A percentile compares a stretch with the other conserved stretches of the same genome.
phyloP scores from a whole-genome alignment of 2,888 invertebrate species.

The Xestia sexstrigata region DNA sequence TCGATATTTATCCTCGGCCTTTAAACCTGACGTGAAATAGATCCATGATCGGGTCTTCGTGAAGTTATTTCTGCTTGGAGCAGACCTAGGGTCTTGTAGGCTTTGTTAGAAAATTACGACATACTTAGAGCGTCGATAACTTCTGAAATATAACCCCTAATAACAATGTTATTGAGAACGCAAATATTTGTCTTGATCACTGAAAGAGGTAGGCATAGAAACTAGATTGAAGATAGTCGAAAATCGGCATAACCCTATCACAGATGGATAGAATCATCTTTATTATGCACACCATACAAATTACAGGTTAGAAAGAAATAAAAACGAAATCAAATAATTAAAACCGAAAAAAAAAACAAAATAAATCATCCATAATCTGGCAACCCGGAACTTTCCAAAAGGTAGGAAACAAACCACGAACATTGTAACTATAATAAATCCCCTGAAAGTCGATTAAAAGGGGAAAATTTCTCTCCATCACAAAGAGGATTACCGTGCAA shows the following conservation, averaged over 20 bases:
- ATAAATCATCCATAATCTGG: not conserved
- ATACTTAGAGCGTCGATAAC: conserved; percentile 25
- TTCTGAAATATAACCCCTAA: conserved; percentile 17
- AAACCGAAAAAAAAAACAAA: not conserved
- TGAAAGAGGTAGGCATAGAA: not conserved
- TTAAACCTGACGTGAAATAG: conserved; percentile 18
- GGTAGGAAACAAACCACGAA: conserved; percentile 13
- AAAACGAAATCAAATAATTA: not conserved
- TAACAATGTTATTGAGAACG: conserved; percentile 24
- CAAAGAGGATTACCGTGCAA: conserved; percentile 49
- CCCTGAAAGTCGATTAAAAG: conserved; percentile 36
- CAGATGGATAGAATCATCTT: not conserved
- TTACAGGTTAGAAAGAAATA: not conserved
- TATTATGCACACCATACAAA: not conserved
- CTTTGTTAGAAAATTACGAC: conserved; percentile 44
- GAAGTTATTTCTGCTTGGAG: conserved; percentile 14
- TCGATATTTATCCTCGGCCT: conserved; percentile 19
- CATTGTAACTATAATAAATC: conserved; percentile 29
- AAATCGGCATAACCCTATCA: not conserved
- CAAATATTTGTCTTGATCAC: not conserved
- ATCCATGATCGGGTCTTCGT: conserved; percentile 19
- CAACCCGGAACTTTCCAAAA: not conserved
- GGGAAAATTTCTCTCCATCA: conserved; percentile 33
- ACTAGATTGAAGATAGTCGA: not conserved
- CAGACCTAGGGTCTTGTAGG: conserved; percentile 4